phyloP scores from a whole-genome alignment of 2,113 vertebrate genomes.

The Tricholaema leucomelas region DNA sequence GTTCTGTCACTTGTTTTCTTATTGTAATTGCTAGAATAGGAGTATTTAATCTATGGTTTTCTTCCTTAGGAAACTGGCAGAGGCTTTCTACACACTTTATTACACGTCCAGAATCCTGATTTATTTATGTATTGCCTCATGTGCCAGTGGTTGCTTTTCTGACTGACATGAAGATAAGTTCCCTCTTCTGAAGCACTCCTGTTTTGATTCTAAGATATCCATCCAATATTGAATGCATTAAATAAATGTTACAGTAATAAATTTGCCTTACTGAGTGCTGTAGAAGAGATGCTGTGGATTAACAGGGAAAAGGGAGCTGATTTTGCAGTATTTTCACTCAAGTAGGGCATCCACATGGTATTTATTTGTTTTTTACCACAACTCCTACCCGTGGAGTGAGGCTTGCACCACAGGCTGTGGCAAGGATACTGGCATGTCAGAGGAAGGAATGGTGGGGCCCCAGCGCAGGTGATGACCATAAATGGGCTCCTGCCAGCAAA shows the following conservation, averaged over 20 bases:
- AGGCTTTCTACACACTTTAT: neutral
- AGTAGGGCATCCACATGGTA: neutral
- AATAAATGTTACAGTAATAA: neutral
- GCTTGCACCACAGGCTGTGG: neutral
- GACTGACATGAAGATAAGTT: neutral
- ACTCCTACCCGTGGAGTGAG: neutral
- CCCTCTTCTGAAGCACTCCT: neutral
- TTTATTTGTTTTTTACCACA: neutral
- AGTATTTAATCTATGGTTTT: neutral
- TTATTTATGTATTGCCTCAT: neutral
- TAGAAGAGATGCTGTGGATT: neutral
- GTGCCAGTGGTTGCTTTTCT: neutral
- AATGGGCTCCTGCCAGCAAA: neutral
- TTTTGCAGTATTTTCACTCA: neutral
- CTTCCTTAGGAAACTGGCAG: neutral
- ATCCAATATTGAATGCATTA: neutral
- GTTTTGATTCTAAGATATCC: neutral
- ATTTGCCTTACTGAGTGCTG: neutral
- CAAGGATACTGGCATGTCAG: neutral
- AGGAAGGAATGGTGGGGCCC: neutral
- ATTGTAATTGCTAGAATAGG: neutral
- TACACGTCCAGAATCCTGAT: neutral
- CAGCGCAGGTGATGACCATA: neutral
- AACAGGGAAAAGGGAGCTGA: neutral
- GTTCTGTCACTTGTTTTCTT: neutral